Evolutionary conservation across 2,797 vertebrate genomes (phyloP).

Genomic region (Cyclura pinguis): DNA sequence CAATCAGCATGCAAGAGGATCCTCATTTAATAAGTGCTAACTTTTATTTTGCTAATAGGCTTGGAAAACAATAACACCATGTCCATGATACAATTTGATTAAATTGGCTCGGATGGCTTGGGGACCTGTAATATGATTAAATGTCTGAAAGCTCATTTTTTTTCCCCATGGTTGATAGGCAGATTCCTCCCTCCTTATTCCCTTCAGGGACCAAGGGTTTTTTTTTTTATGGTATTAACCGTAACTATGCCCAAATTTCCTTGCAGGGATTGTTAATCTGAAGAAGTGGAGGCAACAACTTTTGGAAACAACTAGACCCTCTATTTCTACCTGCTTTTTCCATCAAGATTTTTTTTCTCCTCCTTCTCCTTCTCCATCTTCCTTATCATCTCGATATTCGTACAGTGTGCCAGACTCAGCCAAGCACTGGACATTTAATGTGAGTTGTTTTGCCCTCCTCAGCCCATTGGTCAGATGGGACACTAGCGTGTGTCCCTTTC

Average conservation of each 20-base stretch:
- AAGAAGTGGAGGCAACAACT: neutral
- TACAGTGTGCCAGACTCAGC: neutral
- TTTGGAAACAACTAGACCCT: neutral
- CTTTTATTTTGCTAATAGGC: slow-evolving; percentile 77
- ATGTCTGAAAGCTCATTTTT: slow-evolving; percentile 65
- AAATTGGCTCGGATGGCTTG: slow-evolving; percentile 71
- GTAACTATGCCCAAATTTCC: slow-evolving; percentile 28
- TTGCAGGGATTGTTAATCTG: no score
- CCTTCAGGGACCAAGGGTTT: slow-evolving; percentile 17
- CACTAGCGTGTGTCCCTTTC: no score
- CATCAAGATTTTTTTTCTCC: no score
- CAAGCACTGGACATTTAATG: neutral
- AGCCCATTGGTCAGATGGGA: no score
- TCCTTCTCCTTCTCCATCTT: no score
- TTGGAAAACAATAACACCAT: slow-evolving; percentile 72
- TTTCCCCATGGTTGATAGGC: slow-evolving; percentile 59
- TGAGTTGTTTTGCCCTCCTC: no score
- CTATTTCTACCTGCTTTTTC: no score
- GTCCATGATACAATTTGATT: slow-evolving; percentile 71
- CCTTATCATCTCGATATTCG: no score
- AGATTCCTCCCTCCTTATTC: slow-evolving; percentile 45
- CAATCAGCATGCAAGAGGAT: slow-evolving; percentile 64
- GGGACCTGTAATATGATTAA: slow-evolving; percentile 70
- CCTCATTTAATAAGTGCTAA: slow-evolving; percentile 74
- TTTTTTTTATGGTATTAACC: slow-evolving; percentile 57